These are phyloP conservation scores for Cryptocephalus moraei DNA, from an alignment of 2,888 invertebrate genomes.

Conservation along the genomic window DNA sequence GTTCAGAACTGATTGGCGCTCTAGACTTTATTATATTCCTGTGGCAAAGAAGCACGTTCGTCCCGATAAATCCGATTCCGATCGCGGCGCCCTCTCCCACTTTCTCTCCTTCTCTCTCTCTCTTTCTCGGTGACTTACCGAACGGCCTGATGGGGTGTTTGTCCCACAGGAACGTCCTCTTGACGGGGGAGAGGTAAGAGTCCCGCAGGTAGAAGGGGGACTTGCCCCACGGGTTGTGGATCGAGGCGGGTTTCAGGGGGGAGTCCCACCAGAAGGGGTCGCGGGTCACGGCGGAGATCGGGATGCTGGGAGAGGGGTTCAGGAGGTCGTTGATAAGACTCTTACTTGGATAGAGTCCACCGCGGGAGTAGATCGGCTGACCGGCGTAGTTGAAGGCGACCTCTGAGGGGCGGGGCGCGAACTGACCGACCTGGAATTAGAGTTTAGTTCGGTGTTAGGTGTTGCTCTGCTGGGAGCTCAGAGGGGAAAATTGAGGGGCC, in stretches of 20 bases:
- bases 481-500: too few relatives aligned
- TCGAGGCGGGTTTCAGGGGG: slow-evolving; percentile 65
- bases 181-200: slow-evolving; percentile 84
- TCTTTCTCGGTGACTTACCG: slow-evolving; percentile 53
- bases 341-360: slow-evolving; percentile 37
- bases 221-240: slow-evolving; percentile 54
- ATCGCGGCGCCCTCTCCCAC: too few relatives aligned
- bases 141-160: slow-evolving; percentile 84
- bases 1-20: too few relatives aligned
- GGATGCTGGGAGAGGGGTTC: slow-evolving; percentile 68
- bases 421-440: slow-evolving; percentile 45
- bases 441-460: background rate
- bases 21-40: too few relatives aligned
- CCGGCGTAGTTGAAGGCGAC: slow-evolving; percentile 67
- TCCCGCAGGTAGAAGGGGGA: slow-evolving; percentile 73
- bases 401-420: slow-evolving; percentile 58
- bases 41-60: too few relatives aligned
- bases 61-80: too few relatives aligned
- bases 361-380: slow-evolving; percentile 64
- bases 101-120: too few relatives aligned
- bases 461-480: too few relatives aligned
- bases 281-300: slow-evolving; percentile 69
- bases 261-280: slow-evolving; percentile 87
- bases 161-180: slow-evolving; percentile 85
- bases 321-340: slow-evolving; percentile 54